Evolutionary conservation across 2,113 vertebrate species (phyloP).

Genomic region (Nansenia antarctica): DNA sequence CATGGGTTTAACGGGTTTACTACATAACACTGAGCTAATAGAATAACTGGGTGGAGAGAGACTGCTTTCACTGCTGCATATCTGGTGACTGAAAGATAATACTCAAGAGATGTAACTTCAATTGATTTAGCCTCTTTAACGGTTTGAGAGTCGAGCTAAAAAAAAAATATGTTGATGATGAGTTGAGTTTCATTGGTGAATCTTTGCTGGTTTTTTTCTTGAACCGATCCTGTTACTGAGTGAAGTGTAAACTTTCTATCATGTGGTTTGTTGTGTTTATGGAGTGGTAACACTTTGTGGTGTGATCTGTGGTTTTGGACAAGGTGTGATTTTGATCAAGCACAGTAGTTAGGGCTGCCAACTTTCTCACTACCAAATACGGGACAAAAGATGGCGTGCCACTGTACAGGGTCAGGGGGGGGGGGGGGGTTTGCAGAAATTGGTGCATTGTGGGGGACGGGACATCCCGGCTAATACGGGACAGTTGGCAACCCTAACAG

Average conservation of each 20-base stretch:
- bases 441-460: too few relatives aligned
- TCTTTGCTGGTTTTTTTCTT: too few relatives aligned
- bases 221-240: neutral
- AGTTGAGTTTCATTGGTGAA: neutral
- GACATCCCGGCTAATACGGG: too few relatives aligned
- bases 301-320: neutral
- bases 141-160: neutral
- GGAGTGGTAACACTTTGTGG: neutral
- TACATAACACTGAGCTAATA: neutral
- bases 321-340: neutral
- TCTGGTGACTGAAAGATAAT: neutral
- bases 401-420: too few relatives aligned
- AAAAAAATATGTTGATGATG: neutral
- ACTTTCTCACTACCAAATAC: too few relatives aligned
- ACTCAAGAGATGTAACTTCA: neutral
- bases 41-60: neutral
- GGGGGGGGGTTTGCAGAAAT: too few relatives aligned
- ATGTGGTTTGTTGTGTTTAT: neutral
- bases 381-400: too few relatives aligned
- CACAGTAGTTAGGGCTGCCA: too few relatives aligned
- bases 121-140: neutral
- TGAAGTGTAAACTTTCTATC: slow-evolving; percentile 3
- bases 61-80: neutral
- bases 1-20: neutral
- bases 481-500: too few relatives aligned